Conservation (phyloP, 2,797 vertebrate genomes). For the Pampus argenteus region DNA sequence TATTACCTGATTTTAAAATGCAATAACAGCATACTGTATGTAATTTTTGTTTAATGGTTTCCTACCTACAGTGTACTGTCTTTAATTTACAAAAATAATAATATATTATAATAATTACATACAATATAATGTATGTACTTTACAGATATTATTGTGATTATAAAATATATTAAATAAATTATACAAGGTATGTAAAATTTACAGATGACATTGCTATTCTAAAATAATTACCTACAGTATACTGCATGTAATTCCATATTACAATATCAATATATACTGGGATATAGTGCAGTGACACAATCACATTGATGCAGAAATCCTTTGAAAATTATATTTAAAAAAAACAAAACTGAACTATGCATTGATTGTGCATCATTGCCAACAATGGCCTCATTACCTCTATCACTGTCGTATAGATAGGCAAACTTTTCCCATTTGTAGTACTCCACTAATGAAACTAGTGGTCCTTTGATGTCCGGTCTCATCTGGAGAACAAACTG, state of each 20-base stretch:
- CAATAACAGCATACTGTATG: too few species aligned
- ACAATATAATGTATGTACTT: too few species aligned
- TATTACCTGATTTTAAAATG: neutral
- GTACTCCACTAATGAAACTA: slow-evolving; percentile 96
- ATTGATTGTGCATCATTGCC: too few species aligned
- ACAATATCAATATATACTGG: neutral
- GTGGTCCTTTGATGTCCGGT: slow-evolving; percentile 96
- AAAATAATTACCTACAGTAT: neutral
- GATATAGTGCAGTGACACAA: neutral
- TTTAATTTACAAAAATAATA: too few species aligned
- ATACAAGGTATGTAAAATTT: neutral
- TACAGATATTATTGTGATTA: too few species aligned
- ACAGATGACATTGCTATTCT: neutral
- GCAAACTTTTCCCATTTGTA: slow-evolving; percentile 99
- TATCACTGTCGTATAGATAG: slow-evolving; percentile 96
- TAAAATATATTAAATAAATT: neutral
- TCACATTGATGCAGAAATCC: neutral
- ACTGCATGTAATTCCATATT: neutral
- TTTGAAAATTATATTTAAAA: too few species aligned
- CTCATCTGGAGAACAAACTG: slow-evolving; percentile 99
- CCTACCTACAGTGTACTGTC: too few species aligned
- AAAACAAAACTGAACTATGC: too few species aligned
- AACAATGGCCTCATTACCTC: slow-evolving; percentile 85
- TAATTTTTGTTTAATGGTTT: too few species aligned
- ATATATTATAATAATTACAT: too few species aligned